Evolutionary conservation across 1,140 invertebrate species (phyloP).

Genomic region (Asbolus verrucosus): DNA sequence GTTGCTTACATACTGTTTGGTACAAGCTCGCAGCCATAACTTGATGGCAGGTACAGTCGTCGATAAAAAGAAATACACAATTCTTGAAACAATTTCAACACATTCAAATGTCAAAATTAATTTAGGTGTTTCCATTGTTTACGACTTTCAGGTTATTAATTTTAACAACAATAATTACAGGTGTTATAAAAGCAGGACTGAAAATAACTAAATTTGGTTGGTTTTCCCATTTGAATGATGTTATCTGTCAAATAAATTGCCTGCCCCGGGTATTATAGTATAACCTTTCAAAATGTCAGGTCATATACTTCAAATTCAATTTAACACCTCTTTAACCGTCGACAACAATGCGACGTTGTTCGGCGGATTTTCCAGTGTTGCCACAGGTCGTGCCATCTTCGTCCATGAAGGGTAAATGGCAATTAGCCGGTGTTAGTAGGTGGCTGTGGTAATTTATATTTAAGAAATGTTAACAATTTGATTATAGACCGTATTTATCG

Average conservation of each 20-base stretch:
- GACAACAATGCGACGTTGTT: too few relatives aligned
- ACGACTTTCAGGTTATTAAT: constrained; percentile 17
- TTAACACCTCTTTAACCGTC: too few relatives aligned
- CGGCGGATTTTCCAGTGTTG: too few relatives aligned
- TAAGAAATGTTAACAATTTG: constrained; percentile 24
- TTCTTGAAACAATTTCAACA: too few relatives aligned
- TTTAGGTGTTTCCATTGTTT: constrained; percentile 1
- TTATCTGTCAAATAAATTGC: constrained; percentile 38
- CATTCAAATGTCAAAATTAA: constrained; percentile 31
- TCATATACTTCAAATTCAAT: constrained; percentile 35
- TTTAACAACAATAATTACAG: constrained; percentile 12
- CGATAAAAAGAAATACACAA: too few relatives aligned
- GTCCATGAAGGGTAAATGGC: too few relatives aligned
- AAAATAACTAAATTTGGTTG: constrained; percentile 37
- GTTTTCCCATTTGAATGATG: constrained; percentile 29
- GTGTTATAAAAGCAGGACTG: constrained; percentile 13
- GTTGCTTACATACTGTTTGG: too few relatives aligned
- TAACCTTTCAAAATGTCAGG: constrained; percentile 33
- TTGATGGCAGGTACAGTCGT: too few relatives aligned
- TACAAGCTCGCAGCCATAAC: too few relatives aligned
- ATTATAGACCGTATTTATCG: constrained; percentile 16
- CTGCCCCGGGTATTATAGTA: constrained; percentile 17
- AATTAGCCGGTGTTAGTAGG: not conserved
- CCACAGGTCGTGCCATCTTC: too few relatives aligned
- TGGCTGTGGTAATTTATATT: constrained; percentile 19